Base-by-base conservation (phyloP, 2,797 vertebrate species). In the Ctenochaetus hawaiiensis region DNA sequence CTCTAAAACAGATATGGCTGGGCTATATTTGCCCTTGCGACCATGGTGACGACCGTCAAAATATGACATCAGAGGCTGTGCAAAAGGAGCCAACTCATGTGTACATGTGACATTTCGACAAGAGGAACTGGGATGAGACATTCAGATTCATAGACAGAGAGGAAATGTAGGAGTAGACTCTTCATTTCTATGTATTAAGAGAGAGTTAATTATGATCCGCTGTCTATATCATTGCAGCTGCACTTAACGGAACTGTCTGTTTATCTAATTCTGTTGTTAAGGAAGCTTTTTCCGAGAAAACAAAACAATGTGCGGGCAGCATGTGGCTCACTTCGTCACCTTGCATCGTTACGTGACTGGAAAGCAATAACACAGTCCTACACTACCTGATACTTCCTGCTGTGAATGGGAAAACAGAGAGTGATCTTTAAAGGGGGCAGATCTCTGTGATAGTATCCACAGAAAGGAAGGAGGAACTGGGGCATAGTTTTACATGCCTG, bases 61-160 rank as follows among this genome's bases (percentile, higher is more conserved):
- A 76, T 75, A 86, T 89, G 88, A 91, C 89, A 90, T 91, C 87
- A 90, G 73, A 76, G 69, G 65, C 69, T 61, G 11, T 74, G 76
- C 69, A 75, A 60, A 68, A 71, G 12, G 48, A 78, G 67, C 30
- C 59, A 74, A 63, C 56, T 80, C 59, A 43, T 83, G 70, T 73
- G 71, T 66, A 48, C 49, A 59, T 72, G 67, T 82, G 69, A 72
- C 75, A 70, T 60, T 75, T 69, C 45, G 61, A 71, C 16, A 18
- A 64, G 64, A 56, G 65, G n/a, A 56, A 47, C 34, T 1, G 5
- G 54, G 63, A 34, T 56, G 11, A 51, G 70, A 43, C n/a, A 30
- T 26, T 3, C 52, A 30, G 12, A 62, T 22, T 22, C 17, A 56
- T 23, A 56, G 44, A 37, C 49, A 47, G 5, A 58, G 48, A 48